Evolutionary conservation across 2,797 vertebrate species (phyloP).

Genomic region (Euthynnus affinis): DNA sequence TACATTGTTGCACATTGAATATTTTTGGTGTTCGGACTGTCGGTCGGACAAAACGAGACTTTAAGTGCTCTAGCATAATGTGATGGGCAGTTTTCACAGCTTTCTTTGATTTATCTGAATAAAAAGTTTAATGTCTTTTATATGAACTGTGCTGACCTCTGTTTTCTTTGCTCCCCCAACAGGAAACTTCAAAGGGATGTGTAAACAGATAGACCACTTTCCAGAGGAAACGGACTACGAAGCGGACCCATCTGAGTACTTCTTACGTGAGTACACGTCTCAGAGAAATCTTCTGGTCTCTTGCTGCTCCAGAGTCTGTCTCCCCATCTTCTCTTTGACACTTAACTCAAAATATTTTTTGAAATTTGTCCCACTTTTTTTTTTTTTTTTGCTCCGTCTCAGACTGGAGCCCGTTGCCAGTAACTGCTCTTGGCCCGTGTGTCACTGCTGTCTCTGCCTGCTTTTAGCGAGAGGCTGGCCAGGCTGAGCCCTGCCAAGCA

Average conservation of each 20-base stretch:
- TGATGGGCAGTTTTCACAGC: too few species aligned
- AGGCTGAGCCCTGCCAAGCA: slow-evolving; percentile 64
- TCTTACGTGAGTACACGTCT: slow-evolving; percentile 94
- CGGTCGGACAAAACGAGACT: too few species aligned
- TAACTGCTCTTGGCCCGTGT: slow-evolving; percentile 52
- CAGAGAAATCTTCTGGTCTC: too few species aligned
- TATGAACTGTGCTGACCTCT: slow-evolving; percentile 43
- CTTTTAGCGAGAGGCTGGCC: slow-evolving; percentile 52
- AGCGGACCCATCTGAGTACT: slow-evolving; percentile 99
- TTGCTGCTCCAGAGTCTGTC: not conserved
- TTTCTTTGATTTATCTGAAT: too few species aligned
- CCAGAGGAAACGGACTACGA: slow-evolving; percentile 98
- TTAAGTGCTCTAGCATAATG: too few species aligned
- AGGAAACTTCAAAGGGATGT: slow-evolving; percentile 99
- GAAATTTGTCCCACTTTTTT: slow-evolving; percentile 46
- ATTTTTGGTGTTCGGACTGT: too few species aligned
- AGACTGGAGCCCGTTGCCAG: slow-evolving; percentile 47
- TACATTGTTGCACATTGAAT: too few species aligned
- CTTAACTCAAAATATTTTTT: slow-evolving; percentile 23
- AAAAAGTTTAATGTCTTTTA: not conserved
- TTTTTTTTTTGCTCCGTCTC: slow-evolving; percentile 44
- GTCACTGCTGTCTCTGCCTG: slow-evolving; percentile 51
- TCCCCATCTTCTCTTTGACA: slow-evolving; percentile 11
- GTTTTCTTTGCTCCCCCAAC: slow-evolving; percentile 72
- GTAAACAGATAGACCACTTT: slow-evolving; percentile 99